Evolutionary conservation across 2,113 vertebrate species (phyloP), one percentile per base, ranked within the genome.

Genomic region (Leptocoma aspasia): DNA sequence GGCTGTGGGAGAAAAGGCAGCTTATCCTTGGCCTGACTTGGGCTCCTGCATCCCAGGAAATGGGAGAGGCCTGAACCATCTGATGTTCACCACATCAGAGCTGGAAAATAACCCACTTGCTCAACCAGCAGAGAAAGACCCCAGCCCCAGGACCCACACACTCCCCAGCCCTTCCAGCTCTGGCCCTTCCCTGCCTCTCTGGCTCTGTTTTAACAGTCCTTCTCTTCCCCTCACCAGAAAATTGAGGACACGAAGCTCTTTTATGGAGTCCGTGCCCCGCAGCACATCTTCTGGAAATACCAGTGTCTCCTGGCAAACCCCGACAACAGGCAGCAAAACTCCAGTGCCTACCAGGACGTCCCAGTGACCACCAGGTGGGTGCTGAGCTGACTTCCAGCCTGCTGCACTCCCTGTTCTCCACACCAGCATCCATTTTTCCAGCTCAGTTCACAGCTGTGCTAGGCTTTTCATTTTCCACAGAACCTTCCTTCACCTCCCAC

Each of bases 201-300:
- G 71, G 19, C 61, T 44, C 37, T 13, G 3, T 26, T 78, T 69
- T 61, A 39, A 69, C 31, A 70, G 42, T 33, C 14, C 13, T 56
- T 65, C 59, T 79, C 47, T 91, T 52, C 41, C 30, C 27, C 33
- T 64, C n/a, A 6, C 50, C 56, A 99, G 99, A 90, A 44, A 82
- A 94, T 98, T 13, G 13, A 84, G 45, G 96, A 98, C 70, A 86
- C 96, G 3, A 98, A 98, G 91, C 75, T 98, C 3, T 99, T 99
- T 86, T 98, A 97, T 3, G 99, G 99, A 7, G 69, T 99, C 45
- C 96, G 97, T 65, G 99, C 98, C 22, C 97, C 98, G 0, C 60
- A 7, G 10, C 80, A 96, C 8, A 68, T 98, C 52, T 98, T 99
- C 82, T 80, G 53, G 28, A 98, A 98, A 82, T 99, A 99, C 94